phyloP scores from a whole-genome alignment of 2,888 invertebrate genomes.

The Xestia rhomboidea region DNA sequence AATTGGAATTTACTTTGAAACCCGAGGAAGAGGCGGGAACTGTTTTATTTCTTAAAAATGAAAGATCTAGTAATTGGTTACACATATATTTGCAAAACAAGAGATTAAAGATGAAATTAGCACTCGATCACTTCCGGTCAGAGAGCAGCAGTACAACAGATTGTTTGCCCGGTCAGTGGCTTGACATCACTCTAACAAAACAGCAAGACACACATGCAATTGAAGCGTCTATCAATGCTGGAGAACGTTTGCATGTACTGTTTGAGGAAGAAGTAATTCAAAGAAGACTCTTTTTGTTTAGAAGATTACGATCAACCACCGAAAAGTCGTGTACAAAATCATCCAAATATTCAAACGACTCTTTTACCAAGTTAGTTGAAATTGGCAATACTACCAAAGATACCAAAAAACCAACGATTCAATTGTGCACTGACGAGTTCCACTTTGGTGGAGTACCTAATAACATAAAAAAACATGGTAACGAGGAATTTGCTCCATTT shows the following conservation, averaged over 20 bases:
- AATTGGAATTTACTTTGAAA: constrained; percentile 82
- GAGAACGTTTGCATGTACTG: constrained; percentile 82
- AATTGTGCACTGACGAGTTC: constrained; percentile 82
- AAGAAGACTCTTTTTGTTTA: constrained; percentile 50
- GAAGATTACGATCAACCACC: neutral
- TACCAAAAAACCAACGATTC: neutral
- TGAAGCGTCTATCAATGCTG: constrained; percentile 82
- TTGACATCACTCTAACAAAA: constrained; percentile 81
- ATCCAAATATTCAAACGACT: neutral
- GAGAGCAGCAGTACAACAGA: constrained; percentile 82
- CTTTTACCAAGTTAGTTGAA: neutral
- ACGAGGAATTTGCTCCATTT: constrained; percentile 77
- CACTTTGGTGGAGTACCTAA: constrained; percentile 81
- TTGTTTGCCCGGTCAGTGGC: constrained; percentile 81
- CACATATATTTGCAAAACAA: constrained; percentile 81
- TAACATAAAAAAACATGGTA: constrained; percentile 66
- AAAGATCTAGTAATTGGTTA: constrained; percentile 76
- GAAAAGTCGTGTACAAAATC: neutral
- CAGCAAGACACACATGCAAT: constrained; percentile 79
- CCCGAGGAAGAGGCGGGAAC: constrained; percentile 80
- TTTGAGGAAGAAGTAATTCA: constrained; percentile 66
- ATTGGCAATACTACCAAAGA: neutral
- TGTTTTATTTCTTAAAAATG: constrained; percentile 79
- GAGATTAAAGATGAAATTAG: constrained; percentile 82
- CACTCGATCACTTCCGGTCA: constrained; percentile 73